Evolutionary conservation across 1,140 invertebrate genomes (phyloP).

Genomic region (Harpegnathos saltator): DNA sequence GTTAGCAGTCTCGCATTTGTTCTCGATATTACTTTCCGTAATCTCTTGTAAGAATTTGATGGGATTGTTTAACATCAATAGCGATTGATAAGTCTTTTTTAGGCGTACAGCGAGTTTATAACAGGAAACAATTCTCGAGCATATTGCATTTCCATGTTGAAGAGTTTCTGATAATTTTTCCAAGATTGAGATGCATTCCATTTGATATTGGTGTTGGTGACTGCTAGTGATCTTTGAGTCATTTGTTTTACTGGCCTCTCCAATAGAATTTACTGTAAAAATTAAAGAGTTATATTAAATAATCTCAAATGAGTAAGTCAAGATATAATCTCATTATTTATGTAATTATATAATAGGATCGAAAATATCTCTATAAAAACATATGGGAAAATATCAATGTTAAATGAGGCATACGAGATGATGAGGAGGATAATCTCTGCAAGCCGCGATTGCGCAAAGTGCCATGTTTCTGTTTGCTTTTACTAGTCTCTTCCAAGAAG

Average conservation of each 20-base stretch:
- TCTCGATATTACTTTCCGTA: conserved; percentile 85
- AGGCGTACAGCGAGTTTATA: conserved; percentile 87
- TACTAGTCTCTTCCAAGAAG: conserved; percentile 71
- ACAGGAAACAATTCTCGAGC: conserved; percentile 85
- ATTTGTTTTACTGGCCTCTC: conserved; percentile 42
- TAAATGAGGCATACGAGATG: conserved; percentile 71
- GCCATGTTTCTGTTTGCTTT: conserved; percentile 73
- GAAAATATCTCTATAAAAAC: background rate
- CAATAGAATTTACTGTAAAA: conserved; percentile 37
- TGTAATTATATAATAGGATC: background rate
- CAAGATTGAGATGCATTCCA: conserved; percentile 77
- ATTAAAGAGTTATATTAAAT: conserved; percentile 3
- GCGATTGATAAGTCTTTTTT: conserved; percentile 86
- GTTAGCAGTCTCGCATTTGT: conserved; percentile 87
- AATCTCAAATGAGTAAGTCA: background rate
- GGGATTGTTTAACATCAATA: conserved; percentile 86
- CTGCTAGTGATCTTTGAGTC: conserved; percentile 52
- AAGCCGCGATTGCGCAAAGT: conserved; percentile 74
- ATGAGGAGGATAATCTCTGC: conserved; percentile 74
- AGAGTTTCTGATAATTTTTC: conserved; percentile 78
- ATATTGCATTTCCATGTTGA: conserved; percentile 85
- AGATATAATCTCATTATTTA: background rate
- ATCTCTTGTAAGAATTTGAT: conserved; percentile 86
- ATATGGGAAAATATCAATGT: background rate
- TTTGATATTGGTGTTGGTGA: conserved; percentile 76